Evolutionary conservation across 2,797 vertebrate genomes (phyloP).

Genomic region (Hippocampus kuda): DNA sequence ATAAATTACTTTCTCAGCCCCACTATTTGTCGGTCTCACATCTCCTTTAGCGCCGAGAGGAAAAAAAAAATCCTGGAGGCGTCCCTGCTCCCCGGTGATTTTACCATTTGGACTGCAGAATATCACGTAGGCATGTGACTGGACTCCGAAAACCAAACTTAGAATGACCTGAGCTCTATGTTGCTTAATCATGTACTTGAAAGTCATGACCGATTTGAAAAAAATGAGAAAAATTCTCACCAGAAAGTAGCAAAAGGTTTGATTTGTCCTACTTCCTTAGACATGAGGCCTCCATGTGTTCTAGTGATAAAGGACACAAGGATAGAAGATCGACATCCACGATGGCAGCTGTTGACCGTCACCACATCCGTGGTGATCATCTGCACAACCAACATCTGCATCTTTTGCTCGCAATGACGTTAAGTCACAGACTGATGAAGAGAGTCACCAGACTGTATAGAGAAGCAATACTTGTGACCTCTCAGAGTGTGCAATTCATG

Average conservation of each 20-base stretch:
- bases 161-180: no score
- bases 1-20: no score
- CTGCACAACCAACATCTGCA: slow-evolving; percentile 17
- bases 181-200: background rate
- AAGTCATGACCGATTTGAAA: slow-evolving; percentile 14
- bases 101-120: slow-evolving; percentile 4
- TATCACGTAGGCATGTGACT: background rate
- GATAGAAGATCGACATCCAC: slow-evolving; percentile 22
- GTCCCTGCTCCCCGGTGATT: slow-evolving; percentile 2
- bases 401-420: slow-evolving; percentile 26
- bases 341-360: slow-evolving; percentile 43
- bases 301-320: slow-evolving; percentile 24
- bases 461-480: slow-evolving; percentile 40
- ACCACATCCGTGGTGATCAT: slow-evolving; percentile 13
- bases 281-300: slow-evolving; percentile 18
- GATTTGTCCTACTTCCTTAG: background rate
- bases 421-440: slow-evolving; percentile 21
- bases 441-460: slow-evolving; percentile 28
- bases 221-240: slow-evolving; percentile 30
- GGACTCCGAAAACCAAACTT: background rate
- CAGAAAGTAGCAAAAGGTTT: slow-evolving; percentile 18
- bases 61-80: no score
- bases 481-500: slow-evolving; percentile 40
- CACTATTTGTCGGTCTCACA: no score
- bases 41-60: no score